phyloP scores from a whole-genome alignment of 2,797 vertebrate genomes.

The Microctenopoma lineatum region DNA sequence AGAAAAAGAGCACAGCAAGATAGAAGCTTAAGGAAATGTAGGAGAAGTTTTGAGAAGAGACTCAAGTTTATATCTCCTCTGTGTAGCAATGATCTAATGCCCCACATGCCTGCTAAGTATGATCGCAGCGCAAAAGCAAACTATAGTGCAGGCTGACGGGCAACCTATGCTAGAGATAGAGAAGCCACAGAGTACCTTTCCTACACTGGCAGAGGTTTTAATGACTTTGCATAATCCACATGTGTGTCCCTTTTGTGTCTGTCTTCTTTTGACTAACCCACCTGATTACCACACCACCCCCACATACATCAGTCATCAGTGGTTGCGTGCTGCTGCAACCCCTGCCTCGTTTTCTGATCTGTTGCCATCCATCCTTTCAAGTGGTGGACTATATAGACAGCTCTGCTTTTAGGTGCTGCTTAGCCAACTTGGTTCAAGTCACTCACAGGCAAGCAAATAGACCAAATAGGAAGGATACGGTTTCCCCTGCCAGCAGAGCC shows the following conservation, averaged over 20 bases:
- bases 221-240: not conserved
- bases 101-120: not conserved
- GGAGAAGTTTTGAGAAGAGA: slow-evolving; percentile 18
- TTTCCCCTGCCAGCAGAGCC: slow-evolving; percentile 55
- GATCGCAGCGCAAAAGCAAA: not conserved
- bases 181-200: too few relatives aligned
- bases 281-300: not conserved
- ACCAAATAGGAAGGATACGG: slow-evolving; percentile 66
- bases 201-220: not conserved
- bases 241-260: not conserved
- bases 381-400: slow-evolving; percentile 45
- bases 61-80: slow-evolving; percentile 9
- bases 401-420: slow-evolving; percentile 57
- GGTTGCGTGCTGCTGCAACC: slow-evolving; percentile 22
- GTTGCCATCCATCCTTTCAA: slow-evolving; percentile 60
- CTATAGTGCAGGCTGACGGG: not conserved
- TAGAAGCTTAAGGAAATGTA: slow-evolving; percentile 12
- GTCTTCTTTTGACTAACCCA: slow-evolving; percentile 20
- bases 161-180: not conserved
- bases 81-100: not conserved
- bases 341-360: slow-evolving; percentile 32
- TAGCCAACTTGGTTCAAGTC: slow-evolving; percentile 63
- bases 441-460: slow-evolving; percentile 62
- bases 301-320: slow-evolving; percentile 17
- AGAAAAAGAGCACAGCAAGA: slow-evolving; percentile 1